phyloP scores from a whole-genome alignment of 2,888 invertebrate species.

The Eristalinus sepulchralis region DNA sequence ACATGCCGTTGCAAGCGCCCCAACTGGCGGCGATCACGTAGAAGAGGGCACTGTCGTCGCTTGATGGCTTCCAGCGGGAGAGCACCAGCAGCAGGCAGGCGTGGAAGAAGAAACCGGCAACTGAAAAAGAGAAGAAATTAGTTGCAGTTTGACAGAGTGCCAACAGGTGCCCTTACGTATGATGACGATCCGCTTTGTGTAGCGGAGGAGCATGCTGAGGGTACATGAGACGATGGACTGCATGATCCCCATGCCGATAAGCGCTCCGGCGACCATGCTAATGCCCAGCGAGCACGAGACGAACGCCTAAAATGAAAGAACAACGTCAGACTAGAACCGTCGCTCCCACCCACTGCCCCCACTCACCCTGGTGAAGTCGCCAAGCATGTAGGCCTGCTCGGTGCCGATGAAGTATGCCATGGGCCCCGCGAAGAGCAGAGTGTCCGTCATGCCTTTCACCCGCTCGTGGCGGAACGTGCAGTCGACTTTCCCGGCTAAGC shows the following conservation, averaged over 20 bases:
- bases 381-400: conserved; percentile 92
- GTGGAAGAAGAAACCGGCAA: conserved; percentile 90
- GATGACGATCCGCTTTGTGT: conserved; percentile 87
- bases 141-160: background rate
- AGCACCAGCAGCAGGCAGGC: conserved; percentile 89
- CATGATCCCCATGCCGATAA: conserved; percentile 88
- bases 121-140: conserved; percentile 79
- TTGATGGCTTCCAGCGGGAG: conserved; percentile 90
- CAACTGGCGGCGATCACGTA: conserved; percentile 92
- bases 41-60: conserved; percentile 90
- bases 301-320: conserved; percentile 85
- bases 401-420: conserved; percentile 91
- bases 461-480: conserved; percentile 80
- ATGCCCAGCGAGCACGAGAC: conserved; percentile 91
- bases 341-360: background rate
- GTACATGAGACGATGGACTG: conserved; percentile 90
- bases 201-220: conserved; percentile 89
- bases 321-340: background rate
- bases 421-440: conserved; percentile 86
- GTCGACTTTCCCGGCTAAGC: conserved; percentile 81
- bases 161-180: conserved; percentile 82
- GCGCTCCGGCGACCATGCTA: conserved; percentile 87
- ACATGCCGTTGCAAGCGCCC: conserved; percentile 93
- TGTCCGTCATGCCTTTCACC: conserved; percentile 81
- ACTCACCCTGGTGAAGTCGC: conserved; percentile 89